phyloP scores from a whole-genome alignment of 2,113 vertebrate species.

The Paradoxurus hermaphroditus region DNA sequence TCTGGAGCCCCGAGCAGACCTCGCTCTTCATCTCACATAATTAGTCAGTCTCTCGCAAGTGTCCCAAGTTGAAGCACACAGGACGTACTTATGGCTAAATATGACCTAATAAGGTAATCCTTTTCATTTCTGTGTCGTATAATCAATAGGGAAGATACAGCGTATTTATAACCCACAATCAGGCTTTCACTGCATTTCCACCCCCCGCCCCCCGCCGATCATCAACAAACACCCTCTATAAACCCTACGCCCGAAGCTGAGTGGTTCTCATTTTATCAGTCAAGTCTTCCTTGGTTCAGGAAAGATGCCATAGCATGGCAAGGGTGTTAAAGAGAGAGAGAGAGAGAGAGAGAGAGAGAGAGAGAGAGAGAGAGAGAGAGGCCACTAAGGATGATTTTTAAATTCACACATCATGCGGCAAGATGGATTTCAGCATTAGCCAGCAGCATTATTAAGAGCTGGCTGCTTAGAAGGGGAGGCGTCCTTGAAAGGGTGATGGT shows the following conservation, averaged over 20 bases:
- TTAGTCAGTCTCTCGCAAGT: neutral
- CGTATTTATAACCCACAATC: constrained; percentile 61
- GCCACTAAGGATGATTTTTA: neutral
- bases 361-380: neutral
- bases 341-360: no score
- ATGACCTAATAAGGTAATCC: constrained; percentile 47
- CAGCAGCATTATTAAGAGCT: neutral
- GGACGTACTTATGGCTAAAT: constrained; percentile 21
- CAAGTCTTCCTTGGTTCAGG: neutral
- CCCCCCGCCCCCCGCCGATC: neutral
- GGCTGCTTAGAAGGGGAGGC: neutral
- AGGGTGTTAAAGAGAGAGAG: no score
- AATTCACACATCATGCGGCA: neutral
- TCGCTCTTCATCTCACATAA: neutral
- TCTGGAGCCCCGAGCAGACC: neutral
- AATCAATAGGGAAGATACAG: constrained; percentile 51
- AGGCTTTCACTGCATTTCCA: neutral
- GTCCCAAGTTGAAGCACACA: neutral
- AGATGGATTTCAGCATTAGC: neutral
- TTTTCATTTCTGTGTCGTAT: constrained; percentile 21
- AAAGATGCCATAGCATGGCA: neutral
- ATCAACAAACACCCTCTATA: neutral
- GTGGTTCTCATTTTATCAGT: neutral
- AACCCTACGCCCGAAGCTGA: neutral
- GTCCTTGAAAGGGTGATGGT: neutral